Conservation (phyloP, 2,888 invertebrate species). For the Aelia acuminata region DNA sequence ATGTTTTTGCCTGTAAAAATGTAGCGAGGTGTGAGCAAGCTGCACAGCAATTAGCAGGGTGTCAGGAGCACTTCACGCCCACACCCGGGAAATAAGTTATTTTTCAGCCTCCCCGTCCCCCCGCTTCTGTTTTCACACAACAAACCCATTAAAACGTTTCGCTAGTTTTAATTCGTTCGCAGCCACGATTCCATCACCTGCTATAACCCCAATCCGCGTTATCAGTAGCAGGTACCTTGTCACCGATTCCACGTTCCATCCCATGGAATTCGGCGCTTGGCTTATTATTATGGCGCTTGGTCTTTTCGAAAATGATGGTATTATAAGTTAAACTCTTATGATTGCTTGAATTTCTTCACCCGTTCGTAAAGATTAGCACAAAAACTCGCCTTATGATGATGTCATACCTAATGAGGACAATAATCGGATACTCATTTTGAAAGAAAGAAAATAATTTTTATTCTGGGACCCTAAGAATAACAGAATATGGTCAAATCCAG, state of each 20-base stretch:
- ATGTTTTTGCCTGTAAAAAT: conserved; percentile 52
- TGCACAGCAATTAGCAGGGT: conserved; percentile 51
- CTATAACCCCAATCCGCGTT: conserved; percentile 2
- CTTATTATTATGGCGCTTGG: background rate
- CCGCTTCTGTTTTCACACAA: conserved; percentile 30
- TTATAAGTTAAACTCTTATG: background rate
- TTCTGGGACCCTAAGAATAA: too few relatives aligned
- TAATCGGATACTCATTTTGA: too few relatives aligned
- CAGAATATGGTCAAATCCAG: too few relatives aligned
- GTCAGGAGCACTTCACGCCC: conserved; percentile 52
- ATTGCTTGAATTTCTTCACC: background rate
- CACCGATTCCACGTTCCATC: background rate
- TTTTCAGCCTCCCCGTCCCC: conserved; percentile 28
- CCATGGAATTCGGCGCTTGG: background rate
- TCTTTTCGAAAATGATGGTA: background rate
- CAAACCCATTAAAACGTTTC: conserved; percentile 51
- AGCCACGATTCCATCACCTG: background rate
- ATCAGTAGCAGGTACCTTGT: background rate
- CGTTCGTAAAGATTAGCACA: too few relatives aligned
- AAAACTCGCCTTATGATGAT: too few relatives aligned
- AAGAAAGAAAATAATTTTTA: too few relatives aligned
- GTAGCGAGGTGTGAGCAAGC: conserved; percentile 36
- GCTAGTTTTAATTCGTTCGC: conserved; percentile 54
- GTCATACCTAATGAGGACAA: too few relatives aligned
- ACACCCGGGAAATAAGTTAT: conserved; percentile 54